phyloP scores from a whole-genome alignment of 2,888 invertebrate genomes.

The Drosophila quinaria region DNA sequence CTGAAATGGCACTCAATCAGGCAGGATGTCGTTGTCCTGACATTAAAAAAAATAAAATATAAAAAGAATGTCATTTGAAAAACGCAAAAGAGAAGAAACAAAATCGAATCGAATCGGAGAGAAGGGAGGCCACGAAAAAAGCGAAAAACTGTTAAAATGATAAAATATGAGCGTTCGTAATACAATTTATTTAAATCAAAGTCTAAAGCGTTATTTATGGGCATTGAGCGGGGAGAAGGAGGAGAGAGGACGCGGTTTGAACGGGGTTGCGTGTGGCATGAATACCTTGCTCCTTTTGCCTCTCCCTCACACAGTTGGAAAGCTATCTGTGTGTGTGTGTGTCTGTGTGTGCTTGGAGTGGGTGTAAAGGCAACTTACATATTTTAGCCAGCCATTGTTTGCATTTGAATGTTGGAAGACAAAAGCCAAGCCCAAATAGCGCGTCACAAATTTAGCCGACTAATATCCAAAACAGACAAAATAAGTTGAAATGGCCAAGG shows the following conservation, averaged over 20 bases:
- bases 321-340: background rate
- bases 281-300: slow-evolving; percentile 6
- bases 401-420: slow-evolving; percentile 67
- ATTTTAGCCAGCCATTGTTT: slow-evolving; percentile 74
- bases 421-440: slow-evolving; percentile 81
- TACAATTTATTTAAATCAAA: slow-evolving; percentile 85
- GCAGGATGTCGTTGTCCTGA: slow-evolving; percentile 44
- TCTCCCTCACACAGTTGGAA: background rate
- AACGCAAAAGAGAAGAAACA: slow-evolving; percentile 30
- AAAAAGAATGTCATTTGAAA: slow-evolving; percentile 34
- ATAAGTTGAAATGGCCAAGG: slow-evolving; percentile 7
- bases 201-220: slow-evolving; percentile 84
- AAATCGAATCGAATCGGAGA: slow-evolving; percentile 63
- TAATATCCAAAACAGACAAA: slow-evolving; percentile 71
- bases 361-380: slow-evolving; percentile 27
- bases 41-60: slow-evolving; percentile 9
- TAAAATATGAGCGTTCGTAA: slow-evolving; percentile 80
- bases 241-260: slow-evolving; percentile 1
- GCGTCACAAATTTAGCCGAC: slow-evolving; percentile 78
- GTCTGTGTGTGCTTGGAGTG: slow-evolving; percentile 5
- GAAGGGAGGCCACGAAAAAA: slow-evolving; percentile 29
- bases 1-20: slow-evolving; percentile 65
- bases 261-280: slow-evolving; percentile 45
- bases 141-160: slow-evolving; percentile 71
- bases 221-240: slow-evolving; percentile 40